Evolutionary conservation across 2,113 vertebrate genomes (phyloP), one percentile per base, ranked within the genome.

Genomic region (Xyliphius kryptos): DNA sequence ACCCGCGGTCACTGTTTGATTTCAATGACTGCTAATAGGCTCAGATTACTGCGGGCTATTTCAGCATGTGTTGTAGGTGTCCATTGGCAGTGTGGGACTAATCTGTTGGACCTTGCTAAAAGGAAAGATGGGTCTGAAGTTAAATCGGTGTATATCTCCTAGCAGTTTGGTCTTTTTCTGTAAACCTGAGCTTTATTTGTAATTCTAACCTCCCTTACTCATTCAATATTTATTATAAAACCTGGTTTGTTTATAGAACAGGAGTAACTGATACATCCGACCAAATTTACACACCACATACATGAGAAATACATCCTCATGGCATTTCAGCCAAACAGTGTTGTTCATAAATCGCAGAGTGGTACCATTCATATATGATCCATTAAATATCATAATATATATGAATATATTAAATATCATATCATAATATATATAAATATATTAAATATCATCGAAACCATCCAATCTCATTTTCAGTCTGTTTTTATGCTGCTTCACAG

Each of bases 201-300:
- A 57, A 57, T 22, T 44, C 38, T n/a, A 57, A 6, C 38, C 55
- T 4, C 6, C 13, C 7, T 43, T 10, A 20, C 55, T 57, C 55
- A 57, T 57, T 43, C 38, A 57, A 16, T 57, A 57, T 57, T 44
- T 57, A 57, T 19, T 43, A 15, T 9, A n/a, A 20, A 43, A 19
- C 13, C 55, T 21, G 7, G 17, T n/a, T 16, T 9, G 5, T 44
- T 26, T 40, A 54, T 22, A 16, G 26, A 37, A n/a, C n/a, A 54
- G n/a, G 14, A 16, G 52, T 54, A 56, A 57, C 17, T 0, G 19
- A 57, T 44, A 43, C 13, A 1, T 13, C 2, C 9, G 37, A 2
- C 9, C 1, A 1, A 40, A 41, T 9, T 21, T 12, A 41, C 38
- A 43, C 12, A n/a, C 17, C 37, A 14, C 16, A 8, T 20, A 3